Conservation (phyloP, 2,113 vertebrate species). For the Strix aluco region DNA sequence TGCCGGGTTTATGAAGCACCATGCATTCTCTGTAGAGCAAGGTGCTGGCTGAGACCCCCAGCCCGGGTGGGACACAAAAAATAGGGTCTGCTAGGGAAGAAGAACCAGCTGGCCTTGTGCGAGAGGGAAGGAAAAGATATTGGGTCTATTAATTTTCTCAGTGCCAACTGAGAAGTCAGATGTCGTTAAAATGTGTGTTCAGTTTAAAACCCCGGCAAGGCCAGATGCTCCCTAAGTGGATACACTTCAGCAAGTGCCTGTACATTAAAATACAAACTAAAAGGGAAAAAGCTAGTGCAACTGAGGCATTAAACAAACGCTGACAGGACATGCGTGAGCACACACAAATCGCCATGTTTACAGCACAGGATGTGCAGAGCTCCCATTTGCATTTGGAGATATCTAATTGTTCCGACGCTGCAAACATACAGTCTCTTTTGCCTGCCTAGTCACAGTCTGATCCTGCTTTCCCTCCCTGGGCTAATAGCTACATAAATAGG, state of each 20-base stretch:
- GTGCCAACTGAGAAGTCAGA: slow-evolving; percentile 25
- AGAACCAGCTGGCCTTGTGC: background rate
- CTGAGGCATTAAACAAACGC: slow-evolving; percentile 60
- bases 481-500: background rate
- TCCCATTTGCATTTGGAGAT: slow-evolving; percentile 6
- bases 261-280: slow-evolving; percentile 50
- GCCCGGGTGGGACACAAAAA: background rate
- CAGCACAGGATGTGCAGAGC: background rate
- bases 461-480: background rate
- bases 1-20: background rate
- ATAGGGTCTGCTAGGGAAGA: background rate
- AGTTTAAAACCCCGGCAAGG: slow-evolving; percentile 22
- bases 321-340: slow-evolving; percentile 58
- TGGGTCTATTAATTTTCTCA: background rate
- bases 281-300: slow-evolving; percentile 42
- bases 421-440: background rate
- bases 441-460: background rate
- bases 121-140: background rate
- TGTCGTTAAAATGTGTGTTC: slow-evolving; percentile 42
- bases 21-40: background rate
- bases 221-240: slow-evolving; percentile 69
- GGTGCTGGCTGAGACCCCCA: background rate
- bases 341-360: slow-evolving; percentile 29
- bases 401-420: background rate
- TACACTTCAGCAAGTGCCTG: slow-evolving; percentile 63